These are phyloP conservation scores for Heteromurus nitidus DNA, from an alignment of 2,888 invertebrate genomes.

Conservation along the genomic window DNA sequence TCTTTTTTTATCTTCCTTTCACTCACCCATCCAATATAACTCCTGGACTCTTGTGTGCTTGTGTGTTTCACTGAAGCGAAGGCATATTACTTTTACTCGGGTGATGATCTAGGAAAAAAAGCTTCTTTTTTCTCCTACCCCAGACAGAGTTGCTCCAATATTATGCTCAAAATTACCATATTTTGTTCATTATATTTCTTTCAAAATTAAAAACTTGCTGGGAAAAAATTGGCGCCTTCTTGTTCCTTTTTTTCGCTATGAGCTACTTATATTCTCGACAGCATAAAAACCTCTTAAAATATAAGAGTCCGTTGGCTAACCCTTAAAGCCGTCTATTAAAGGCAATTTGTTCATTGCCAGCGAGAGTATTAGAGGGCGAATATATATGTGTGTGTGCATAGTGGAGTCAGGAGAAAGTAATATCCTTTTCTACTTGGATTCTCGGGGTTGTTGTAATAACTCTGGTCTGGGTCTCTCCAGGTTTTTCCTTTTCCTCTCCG, in stretches of 20 bases:
- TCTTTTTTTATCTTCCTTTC: slow-evolving; percentile 7
- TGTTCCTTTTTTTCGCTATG: slow-evolving; percentile 61
- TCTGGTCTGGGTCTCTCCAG: slow-evolving; percentile 33
- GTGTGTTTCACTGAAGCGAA: too few species aligned
- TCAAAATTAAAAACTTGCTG: slow-evolving; percentile 71
- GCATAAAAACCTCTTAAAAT: slow-evolving; percentile 30
- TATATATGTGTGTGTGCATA: too few species aligned
- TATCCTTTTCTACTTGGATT: slow-evolving; percentile 4
- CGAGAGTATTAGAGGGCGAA: too few species aligned
- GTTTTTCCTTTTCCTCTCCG: slow-evolving; percentile 16
- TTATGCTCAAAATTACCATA: slow-evolving; percentile 70
- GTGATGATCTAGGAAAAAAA: slow-evolving; percentile 14
- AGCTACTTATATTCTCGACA: slow-evolving; percentile 57
- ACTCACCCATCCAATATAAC: too few species aligned
- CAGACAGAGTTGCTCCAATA: slow-evolving; percentile 40
- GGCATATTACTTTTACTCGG: not conserved
- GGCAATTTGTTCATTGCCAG: slow-evolving; percentile 37
- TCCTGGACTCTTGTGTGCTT: too few species aligned
- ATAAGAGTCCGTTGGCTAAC: slow-evolving; percentile 10
- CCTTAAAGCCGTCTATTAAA: slow-evolving; percentile 31
- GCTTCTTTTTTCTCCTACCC: not conserved
- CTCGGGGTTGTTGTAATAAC: slow-evolving; percentile 20
- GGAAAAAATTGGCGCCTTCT: slow-evolving; percentile 67
- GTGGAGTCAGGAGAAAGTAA: too few species aligned
- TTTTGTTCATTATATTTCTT: slow-evolving; percentile 72